A percentile compares a stretch with the other conserved stretches of the same genome.
Conservation (phyloP, 2,797 vertebrate genomes). For the Falco columbarius region DNA sequence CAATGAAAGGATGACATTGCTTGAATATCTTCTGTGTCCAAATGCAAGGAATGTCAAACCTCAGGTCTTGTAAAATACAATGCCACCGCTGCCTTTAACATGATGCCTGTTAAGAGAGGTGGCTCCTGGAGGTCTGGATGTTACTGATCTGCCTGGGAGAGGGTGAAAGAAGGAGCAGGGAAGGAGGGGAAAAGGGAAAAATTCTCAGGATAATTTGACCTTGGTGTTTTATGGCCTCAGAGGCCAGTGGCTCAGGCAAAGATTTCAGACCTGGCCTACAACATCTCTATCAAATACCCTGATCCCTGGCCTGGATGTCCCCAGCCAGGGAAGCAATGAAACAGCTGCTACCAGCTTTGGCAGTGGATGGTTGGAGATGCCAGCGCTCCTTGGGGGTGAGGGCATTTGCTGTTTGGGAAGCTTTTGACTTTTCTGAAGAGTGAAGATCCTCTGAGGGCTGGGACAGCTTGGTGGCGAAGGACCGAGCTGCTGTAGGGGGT, state of each 20-base stretch:
- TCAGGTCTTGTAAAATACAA: neutral
- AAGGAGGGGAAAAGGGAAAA: neutral
- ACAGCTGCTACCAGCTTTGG: rapidly evolving
- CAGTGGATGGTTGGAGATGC: neutral
- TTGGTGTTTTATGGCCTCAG: neutral
- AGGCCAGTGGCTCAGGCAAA: neutral
- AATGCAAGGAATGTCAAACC: neutral
- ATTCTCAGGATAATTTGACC: neutral
- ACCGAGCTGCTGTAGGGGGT: neutral
- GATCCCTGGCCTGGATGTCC: neutral
- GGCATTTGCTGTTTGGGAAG: neutral
- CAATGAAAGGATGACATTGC: neutral
- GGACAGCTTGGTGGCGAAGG: neutral
- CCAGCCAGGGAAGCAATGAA: neutral
- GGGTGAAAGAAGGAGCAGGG: neutral
- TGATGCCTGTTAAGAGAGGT: neutral
- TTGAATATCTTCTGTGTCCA: neutral
- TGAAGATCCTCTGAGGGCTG: neutral
- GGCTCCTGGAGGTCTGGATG: neutral
- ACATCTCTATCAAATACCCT: neutral
- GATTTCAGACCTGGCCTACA: neutral
- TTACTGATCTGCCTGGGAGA: neutral
- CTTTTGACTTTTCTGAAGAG: neutral
- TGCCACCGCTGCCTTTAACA: neutral
- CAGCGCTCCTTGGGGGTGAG: too few species aligned